phyloP scores from a whole-genome alignment of 2,888 invertebrate species.

The Apotomis turbidana region DNA sequence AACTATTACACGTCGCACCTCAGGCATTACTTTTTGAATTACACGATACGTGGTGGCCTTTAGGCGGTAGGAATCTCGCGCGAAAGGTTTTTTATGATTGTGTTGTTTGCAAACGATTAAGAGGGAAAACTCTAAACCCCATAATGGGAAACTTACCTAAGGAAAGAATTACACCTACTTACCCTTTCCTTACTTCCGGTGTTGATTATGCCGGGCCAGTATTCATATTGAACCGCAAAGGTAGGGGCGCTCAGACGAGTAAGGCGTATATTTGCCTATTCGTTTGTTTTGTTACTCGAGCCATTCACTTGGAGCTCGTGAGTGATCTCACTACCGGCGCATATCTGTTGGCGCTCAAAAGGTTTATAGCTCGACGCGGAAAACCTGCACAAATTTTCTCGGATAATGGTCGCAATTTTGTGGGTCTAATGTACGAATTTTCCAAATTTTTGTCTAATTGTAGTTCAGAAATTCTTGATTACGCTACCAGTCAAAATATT shows the following conservation, averaged over 20 bases:
- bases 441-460: conserved; percentile 38
- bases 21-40: conserved; percentile 18
- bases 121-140: conserved; percentile 16
- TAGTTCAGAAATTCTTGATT: not conserved
- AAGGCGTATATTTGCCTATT: conserved; percentile 48
- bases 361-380: conserved; percentile 47
- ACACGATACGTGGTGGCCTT: conserved; percentile 41
- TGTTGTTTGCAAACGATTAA: not conserved
- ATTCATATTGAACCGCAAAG: conserved; percentile 44
- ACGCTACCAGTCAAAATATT: not conserved
- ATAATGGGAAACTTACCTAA: conserved; percentile 46
- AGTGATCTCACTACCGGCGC: conserved; percentile 43
- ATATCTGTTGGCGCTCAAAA: conserved; percentile 45
- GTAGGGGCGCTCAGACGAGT: conserved; percentile 43
- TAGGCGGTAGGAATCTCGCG: conserved; percentile 43
- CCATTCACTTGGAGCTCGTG: conserved; percentile 43
- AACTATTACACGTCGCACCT: conserved; percentile 27
- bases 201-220: conserved; percentile 50
- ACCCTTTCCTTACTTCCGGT: conserved; percentile 45
- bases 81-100: conserved; percentile 6
- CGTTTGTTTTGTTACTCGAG: conserved; percentile 44
- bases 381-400: conserved; percentile 47
- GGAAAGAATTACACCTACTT: conserved; percentile 43
- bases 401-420: conserved; percentile 46
- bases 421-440: conserved; percentile 44